These are phyloP conservation scores for Melanotaenia parkinsoni DNA, from an alignment of 2,797 vertebrate species.

Conservation along the genomic window DNA sequence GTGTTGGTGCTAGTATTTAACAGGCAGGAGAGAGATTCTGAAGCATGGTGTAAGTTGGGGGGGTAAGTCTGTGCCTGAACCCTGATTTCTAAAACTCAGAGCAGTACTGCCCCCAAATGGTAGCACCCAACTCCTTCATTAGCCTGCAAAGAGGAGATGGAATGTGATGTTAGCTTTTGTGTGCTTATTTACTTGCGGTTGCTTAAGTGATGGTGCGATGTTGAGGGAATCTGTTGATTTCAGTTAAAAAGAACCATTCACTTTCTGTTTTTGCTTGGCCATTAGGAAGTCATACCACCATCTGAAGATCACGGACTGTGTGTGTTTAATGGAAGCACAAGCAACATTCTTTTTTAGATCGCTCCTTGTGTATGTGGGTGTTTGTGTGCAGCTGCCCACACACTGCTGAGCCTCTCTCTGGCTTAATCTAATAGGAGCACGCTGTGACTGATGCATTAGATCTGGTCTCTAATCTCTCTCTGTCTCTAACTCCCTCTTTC, in stretches of 20 bases:
- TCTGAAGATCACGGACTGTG: constrained; percentile 46
- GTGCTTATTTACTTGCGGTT: constrained; percentile 11
- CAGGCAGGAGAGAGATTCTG: constrained; percentile 75
- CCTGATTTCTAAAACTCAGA: constrained; percentile 53
- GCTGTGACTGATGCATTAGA: constrained; percentile 84
- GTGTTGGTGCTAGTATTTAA: constrained; percentile 74
- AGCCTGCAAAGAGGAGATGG: constrained; percentile 28
- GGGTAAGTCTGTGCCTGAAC: constrained; percentile 42
- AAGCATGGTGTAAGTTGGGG: constrained; percentile 63
- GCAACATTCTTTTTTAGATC: constrained; percentile 51
- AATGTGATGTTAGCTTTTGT: constrained; percentile 32
- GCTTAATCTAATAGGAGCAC: constrained; percentile 84
- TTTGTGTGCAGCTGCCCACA: constrained; percentile 57
- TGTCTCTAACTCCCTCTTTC: constrained; percentile 56
- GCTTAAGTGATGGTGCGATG: constrained; percentile 39
- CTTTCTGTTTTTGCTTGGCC: constrained; percentile 32
- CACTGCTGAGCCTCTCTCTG: constrained; percentile 72
- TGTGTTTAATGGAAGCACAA: constrained; percentile 41
- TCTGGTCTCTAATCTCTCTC: constrained; percentile 78
- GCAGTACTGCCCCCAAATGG: constrained; percentile 79
- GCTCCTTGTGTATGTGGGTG: constrained; percentile 41
- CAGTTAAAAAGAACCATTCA: constrained; percentile 2
- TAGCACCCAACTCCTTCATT: constrained; percentile 25
- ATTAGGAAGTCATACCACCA: constrained; percentile 57
- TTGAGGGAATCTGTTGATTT: constrained; percentile 41